Percentiles rank a stretch among this genome's conserved stretches.
These are phyloP conservation scores for Andrena bicolor DNA, from an alignment of 2,888 invertebrate genomes.

Conservation along the genomic window DNA sequence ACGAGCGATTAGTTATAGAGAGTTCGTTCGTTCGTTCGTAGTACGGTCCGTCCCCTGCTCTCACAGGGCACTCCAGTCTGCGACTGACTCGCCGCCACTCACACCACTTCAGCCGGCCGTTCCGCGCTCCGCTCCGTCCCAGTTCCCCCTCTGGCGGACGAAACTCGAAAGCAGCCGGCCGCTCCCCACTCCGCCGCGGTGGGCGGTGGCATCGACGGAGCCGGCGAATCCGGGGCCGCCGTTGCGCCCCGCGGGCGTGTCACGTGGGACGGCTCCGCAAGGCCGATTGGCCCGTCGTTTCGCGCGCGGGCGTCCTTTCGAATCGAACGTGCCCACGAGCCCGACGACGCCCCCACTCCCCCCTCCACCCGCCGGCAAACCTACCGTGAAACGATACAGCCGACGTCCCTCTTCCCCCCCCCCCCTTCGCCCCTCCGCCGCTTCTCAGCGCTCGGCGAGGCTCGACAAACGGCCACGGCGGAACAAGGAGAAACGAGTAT, in stretches of 20 bases:
- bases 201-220: constrained; percentile 80
- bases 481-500: constrained; percentile 84
- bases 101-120: constrained; percentile 83
- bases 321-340: constrained; percentile 60
- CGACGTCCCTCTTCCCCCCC: constrained; percentile 2
- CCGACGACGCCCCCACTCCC: constrained; percentile 47
- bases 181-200: constrained; percentile 82
- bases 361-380: constrained; percentile 69
- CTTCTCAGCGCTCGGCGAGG: constrained; percentile 19
- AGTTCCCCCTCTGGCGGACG: constrained; percentile 84
- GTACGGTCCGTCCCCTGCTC: constrained; percentile 83
- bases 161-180: constrained; percentile 85
- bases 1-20: constrained; percentile 75
- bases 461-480: constrained; percentile 80
- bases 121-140: constrained; percentile 77
- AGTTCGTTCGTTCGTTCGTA: constrained; percentile 69
- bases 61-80: constrained; percentile 84
- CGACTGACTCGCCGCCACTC: constrained; percentile 84
- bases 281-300: constrained; percentile 82
- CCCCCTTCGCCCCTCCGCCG: constrained; percentile 36
- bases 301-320: constrained; percentile 66
- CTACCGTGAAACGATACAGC: constrained; percentile 75
- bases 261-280: constrained; percentile 51
- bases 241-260: constrained; percentile 45
- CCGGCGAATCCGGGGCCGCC: constrained; percentile 82